phyloP scores from a whole-genome alignment of 2,113 vertebrate genomes.

The Loxodonta africana region DNA sequence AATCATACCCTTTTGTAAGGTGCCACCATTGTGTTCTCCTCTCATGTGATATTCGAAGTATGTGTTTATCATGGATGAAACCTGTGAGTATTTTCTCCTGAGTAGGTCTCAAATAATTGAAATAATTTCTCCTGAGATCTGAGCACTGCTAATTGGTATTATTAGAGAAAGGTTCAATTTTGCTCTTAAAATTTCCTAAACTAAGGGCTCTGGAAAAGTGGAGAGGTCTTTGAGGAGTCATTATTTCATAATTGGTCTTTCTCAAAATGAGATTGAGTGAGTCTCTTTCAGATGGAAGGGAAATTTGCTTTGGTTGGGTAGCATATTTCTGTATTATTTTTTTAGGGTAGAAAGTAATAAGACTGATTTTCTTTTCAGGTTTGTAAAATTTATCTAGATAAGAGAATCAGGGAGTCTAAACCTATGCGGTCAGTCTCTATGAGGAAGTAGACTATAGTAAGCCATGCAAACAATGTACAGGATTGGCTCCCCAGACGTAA shows the following conservation, averaged over 20 bases:
- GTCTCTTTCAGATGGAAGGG: background rate
- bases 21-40: background rate
- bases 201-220: conserved; percentile 12
- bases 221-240: conserved; percentile 50
- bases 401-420: background rate
- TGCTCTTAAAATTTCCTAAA: conserved; percentile 26
- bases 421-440: background rate
- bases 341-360: conserved; percentile 33
- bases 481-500: background rate
- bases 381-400: background rate
- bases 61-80: background rate
- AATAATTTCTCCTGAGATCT: conserved; percentile 52
- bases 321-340: conserved; percentile 2
- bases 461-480: background rate
- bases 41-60: background rate
- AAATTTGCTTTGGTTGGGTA: conserved; percentile 37
- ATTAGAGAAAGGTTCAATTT: conserved; percentile 44
- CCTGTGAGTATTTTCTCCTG: conserved; percentile 42
- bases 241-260: conserved; percentile 62
- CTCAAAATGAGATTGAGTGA: conserved; percentile 51
- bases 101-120: conserved; percentile 29
- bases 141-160: conserved; percentile 40
- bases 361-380: background rate
- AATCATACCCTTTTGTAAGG: background rate
- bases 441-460: background rate